Percentiles rank a stretch among this genome's conserved stretches.
Conservation (phyloP, 2,797 vertebrate genomes). For the Prunella strophiata region DNA sequence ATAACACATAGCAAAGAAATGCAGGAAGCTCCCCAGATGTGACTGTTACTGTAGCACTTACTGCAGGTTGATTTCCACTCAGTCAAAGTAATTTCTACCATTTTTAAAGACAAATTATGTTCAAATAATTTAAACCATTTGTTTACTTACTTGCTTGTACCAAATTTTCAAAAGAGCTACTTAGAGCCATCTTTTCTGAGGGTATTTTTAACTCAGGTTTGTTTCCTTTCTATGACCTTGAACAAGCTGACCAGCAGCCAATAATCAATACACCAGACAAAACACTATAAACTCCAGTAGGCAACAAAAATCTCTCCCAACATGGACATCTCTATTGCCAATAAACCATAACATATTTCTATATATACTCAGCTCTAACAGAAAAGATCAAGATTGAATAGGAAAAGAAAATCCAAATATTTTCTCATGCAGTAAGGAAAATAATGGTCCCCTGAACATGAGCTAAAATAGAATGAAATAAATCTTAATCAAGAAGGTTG, state of each 20-base stretch:
- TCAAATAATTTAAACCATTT: neutral
- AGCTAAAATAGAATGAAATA: slow-evolving; percentile 21
- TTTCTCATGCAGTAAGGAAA: neutral
- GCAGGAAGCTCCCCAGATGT: neutral
- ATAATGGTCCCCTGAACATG: neutral
- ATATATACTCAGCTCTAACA: neutral
- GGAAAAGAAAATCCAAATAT: neutral
- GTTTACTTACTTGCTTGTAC: neutral
- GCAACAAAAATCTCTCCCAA: neutral
- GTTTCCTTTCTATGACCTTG: slow-evolving; percentile 6
- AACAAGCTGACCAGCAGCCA: slow-evolving; percentile 2
- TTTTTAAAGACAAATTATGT: neutral
- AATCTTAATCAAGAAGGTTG: slow-evolving; percentile 3
- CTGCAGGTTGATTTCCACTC: neutral
- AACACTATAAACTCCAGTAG: neutral
- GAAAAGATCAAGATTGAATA: neutral
- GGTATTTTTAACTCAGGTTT: neutral
- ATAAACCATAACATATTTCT: neutral
- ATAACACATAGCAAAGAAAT: neutral
- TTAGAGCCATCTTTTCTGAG: neutral
- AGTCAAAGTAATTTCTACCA: neutral
- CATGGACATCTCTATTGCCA: neutral
- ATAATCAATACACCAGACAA: slow-evolving; percentile 15
- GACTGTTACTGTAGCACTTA: neutral
- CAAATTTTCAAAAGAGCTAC: neutral